phyloP scores from a whole-genome alignment of 2,113 vertebrate genomes.

The Peromyscus leucopus region DNA sequence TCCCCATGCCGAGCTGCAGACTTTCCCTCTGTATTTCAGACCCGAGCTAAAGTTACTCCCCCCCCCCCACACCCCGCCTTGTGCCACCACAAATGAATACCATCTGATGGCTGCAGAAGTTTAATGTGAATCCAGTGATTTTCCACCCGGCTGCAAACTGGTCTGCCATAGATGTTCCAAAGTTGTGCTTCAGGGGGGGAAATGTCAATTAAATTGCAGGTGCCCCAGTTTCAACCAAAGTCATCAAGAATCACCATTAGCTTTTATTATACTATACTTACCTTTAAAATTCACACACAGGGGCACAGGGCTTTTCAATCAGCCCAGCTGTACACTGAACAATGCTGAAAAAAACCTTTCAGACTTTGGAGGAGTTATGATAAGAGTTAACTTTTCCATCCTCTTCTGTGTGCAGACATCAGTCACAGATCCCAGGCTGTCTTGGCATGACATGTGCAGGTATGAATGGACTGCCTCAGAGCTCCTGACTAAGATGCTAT shows the following conservation, averaged over 20 bases:
- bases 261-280: slow-evolving; percentile 69
- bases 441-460: background rate
- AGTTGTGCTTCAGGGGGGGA: slow-evolving; percentile 78
- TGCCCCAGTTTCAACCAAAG: slow-evolving; percentile 84
- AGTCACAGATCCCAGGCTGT: background rate
- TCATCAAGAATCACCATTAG: slow-evolving; percentile 81
- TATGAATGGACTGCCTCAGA: background rate
- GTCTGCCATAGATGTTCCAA: slow-evolving; percentile 80
- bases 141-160: slow-evolving; percentile 78
- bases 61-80: slow-evolving; percentile 65
- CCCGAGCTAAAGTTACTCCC: slow-evolving; percentile 81
- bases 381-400: background rate
- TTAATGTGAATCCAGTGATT: slow-evolving; percentile 83
- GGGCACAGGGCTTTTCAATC: slow-evolving; percentile 14
- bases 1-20: slow-evolving; percentile 76
- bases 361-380: background rate
- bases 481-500: background rate
- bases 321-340: background rate
- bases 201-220: slow-evolving; percentile 88
- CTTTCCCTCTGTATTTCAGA: slow-evolving; percentile 80
- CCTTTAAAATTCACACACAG: slow-evolving; percentile 52
- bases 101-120: slow-evolving; percentile 85
- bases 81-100: slow-evolving; percentile 85
- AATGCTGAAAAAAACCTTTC: background rate
- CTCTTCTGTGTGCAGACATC: background rate